These are phyloP conservation scores for Suncus etruscus DNA, from an alignment of 2,113 vertebrate species.

Conservation along the genomic window DNA sequence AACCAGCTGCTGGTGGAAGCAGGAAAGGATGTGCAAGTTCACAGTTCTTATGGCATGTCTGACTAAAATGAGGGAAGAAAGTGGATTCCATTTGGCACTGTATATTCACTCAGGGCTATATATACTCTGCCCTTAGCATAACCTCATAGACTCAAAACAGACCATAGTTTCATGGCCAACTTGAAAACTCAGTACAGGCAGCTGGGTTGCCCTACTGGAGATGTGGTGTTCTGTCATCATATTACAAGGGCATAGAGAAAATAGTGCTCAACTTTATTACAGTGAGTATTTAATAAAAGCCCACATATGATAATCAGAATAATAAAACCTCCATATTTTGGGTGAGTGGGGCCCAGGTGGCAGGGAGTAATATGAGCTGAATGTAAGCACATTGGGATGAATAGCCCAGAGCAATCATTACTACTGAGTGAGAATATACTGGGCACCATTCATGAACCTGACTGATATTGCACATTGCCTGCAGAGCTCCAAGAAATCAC, in stretches of 20 bases:
- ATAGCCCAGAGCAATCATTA: slow-evolving; percentile 20
- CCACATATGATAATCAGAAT: background rate
- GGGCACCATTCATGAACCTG: background rate
- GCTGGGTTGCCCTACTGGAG: background rate
- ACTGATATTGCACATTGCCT: background rate
- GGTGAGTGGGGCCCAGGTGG: background rate
- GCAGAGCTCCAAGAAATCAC: background rate
- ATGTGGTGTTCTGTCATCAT: background rate
- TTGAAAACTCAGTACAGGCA: slow-evolving; percentile 28
- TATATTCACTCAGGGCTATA: slow-evolving; percentile 3
- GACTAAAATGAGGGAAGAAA: background rate
- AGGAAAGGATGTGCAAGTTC: slow-evolving; percentile 17
- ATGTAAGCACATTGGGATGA: slow-evolving; percentile 15
- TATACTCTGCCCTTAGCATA: background rate
- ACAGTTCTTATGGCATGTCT: background rate
- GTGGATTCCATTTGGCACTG: background rate
- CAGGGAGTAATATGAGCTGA: background rate
- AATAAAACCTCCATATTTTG: slow-evolving; percentile 9
- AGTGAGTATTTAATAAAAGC: background rate
- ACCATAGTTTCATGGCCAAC: background rate
- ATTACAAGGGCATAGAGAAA: slow-evolving; percentile 25
- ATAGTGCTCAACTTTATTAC: background rate
- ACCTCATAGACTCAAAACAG: slow-evolving; percentile 26
- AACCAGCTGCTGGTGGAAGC: slow-evolving; percentile 52
- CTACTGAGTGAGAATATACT: slow-evolving; percentile 51